phyloP scores from a whole-genome alignment of 2,113 vertebrate genomes.

The Nerophis ophidion region DNA sequence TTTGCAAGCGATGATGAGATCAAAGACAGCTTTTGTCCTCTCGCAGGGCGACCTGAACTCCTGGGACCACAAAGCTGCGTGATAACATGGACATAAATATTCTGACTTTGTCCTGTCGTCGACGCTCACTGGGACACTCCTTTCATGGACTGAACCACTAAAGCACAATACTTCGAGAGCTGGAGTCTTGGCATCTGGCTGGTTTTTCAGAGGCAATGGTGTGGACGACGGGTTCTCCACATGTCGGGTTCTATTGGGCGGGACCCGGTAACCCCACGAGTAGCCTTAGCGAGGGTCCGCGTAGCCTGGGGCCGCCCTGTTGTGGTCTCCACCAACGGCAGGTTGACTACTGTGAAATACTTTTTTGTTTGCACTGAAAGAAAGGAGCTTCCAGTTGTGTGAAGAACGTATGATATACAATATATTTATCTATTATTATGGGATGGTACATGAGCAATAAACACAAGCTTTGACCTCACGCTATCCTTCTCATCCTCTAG shows the following conservation, averaged over 20 bases:
- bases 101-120: too few relatives aligned
- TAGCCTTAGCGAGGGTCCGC: not conserved
- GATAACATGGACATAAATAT: too few relatives aligned
- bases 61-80: too few relatives aligned
- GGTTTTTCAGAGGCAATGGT: not conserved
- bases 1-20: too few relatives aligned
- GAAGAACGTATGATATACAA: not conserved
- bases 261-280: not conserved
- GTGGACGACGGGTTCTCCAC: too few relatives aligned
- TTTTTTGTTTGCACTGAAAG: constrained; percentile 4
- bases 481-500: not conserved
- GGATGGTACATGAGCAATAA: constrained; percentile 1
- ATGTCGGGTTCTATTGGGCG: not conserved
- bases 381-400: not conserved
- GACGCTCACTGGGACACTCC: not conserved
- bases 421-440: not conserved
- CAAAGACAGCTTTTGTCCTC: too few relatives aligned
- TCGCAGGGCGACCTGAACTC: too few relatives aligned
- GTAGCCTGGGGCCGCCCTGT: not conserved
- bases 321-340: not conserved
- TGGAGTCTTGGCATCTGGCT: not conserved
- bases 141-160: not conserved
- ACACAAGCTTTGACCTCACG: constrained; percentile 1
- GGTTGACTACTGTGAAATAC: not conserved
- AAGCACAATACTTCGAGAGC: constrained; percentile 10